phyloP scores from a whole-genome alignment of 2,113 vertebrate species.

The Xiphophorus maculatus region DNA sequence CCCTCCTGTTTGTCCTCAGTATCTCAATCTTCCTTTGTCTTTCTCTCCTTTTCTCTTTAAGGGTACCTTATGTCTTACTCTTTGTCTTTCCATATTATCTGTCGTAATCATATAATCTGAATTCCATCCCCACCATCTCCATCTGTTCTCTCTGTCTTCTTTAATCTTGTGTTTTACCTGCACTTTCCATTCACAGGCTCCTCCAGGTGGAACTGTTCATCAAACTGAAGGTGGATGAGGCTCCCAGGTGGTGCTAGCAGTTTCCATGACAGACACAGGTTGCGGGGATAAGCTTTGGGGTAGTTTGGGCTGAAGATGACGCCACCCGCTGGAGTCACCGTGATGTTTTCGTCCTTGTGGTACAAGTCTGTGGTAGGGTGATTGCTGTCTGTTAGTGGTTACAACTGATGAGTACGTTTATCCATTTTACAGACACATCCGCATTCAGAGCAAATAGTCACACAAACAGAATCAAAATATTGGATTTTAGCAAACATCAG shows the following conservation, averaged over 20 bases:
- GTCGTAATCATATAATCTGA: slow-evolving; percentile 12
- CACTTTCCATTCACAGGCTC: slow-evolving; percentile 94
- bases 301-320: slow-evolving; percentile 92
- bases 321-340: slow-evolving; percentile 83
- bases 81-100: neutral
- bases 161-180: slow-evolving; percentile 80
- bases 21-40: neutral
- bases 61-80: slow-evolving; percentile 2
- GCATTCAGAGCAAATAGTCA: slow-evolving; percentile 6
- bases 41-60: slow-evolving; percentile 8
- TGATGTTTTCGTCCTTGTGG: slow-evolving; percentile 89
- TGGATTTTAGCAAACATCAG: neutral
- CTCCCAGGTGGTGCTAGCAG: slow-evolving; percentile 87
- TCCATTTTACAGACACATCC: slow-evolving; percentile 58
- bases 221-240: slow-evolving; percentile 91
- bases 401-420: slow-evolving; percentile 90
- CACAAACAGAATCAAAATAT: neutral
- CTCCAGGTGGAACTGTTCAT: slow-evolving; percentile 92
- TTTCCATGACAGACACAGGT: slow-evolving; percentile 92
- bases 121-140: neutral
- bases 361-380: slow-evolving; percentile 95
- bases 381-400: slow-evolving; percentile 94
- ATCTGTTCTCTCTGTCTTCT: neutral
- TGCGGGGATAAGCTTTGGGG: slow-evolving; percentile 93
- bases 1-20: slow-evolving; percentile 11